Conservation (phyloP, 1,140 invertebrate genomes). For the Bombus terrestris region DNA sequence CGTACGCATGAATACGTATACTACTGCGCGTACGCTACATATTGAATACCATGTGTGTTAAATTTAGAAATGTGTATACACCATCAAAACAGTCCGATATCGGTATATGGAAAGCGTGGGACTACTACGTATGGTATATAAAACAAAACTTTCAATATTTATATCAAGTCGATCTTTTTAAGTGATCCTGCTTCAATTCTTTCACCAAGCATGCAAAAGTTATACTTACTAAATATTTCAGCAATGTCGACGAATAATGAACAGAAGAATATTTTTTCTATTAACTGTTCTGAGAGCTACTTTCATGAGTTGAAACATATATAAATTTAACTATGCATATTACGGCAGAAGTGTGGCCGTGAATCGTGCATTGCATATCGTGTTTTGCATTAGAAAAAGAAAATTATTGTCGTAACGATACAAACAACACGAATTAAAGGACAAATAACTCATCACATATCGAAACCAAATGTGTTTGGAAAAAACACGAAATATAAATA, state of each 20-base stretch:
- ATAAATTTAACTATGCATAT: not conserved
- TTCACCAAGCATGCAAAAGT: not conserved
- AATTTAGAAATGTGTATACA: not conserved
- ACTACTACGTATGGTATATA: not conserved
- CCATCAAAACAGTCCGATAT: not conserved
- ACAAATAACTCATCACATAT: not conserved
- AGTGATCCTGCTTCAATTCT: not conserved
- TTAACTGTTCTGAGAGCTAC: not conserved
- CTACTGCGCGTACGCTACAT: not conserved
- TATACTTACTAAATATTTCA: not conserved
- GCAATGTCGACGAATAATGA: not conserved
- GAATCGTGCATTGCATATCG: not conserved
- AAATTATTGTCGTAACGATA: not conserved
- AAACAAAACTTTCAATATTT: not conserved
- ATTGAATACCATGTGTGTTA: not conserved
- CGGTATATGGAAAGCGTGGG: not conserved
- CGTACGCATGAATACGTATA: not conserved
- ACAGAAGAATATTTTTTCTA: conserved; percentile 11
- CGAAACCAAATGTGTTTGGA: not conserved
- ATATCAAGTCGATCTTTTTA: not conserved
- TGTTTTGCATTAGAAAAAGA: not conserved
- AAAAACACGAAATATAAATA: not conserved
- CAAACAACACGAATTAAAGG: not conserved
- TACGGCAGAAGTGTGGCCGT: too few species aligned
- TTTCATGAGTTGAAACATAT: not conserved